Evolutionary conservation across 2,797 vertebrate genomes (phyloP), one percentile per base, ranked within the genome.

Genomic region (Anisognathus igniventris): DNA sequence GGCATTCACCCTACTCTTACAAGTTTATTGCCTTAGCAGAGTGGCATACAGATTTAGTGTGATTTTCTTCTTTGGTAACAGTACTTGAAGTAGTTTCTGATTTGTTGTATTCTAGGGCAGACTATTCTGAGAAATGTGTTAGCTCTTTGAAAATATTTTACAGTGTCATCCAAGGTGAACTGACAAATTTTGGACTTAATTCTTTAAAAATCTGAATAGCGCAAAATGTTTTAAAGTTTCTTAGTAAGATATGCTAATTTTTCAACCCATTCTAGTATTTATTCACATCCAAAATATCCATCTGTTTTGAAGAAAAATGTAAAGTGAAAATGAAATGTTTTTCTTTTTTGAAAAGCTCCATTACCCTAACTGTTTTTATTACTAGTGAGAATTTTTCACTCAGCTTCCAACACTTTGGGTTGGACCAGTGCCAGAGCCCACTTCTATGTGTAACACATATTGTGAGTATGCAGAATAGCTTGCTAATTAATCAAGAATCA

Each of bases 221-320:
- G 42, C 7, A 67, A 79, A 74, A 42, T 15, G 50, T 84, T 22
- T 9, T 1, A 18, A 83, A 78, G 33, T 72, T 88, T 66, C 31
- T 70, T 56, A 18, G 27, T 39, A 66, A 73, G 39, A 78, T 28
- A 33, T 10, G 18, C 40, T 86, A 22, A 73, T 93, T 93, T 93
- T 93, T 70, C 92, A 92, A 51, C 28, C 25, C 61, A 15, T 89
- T 78, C 65, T 53, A 42, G 28, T 77, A 93, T 78, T 90, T 94
- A 83, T 64, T 92, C 86, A 81, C 40, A 42, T 79, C 81, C 66
- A 88, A 85, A 92, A 81, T 23, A 88, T 74, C 86, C 92, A 87
- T 91, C 88, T 95, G 74, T 89, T 95, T 95, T 83, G 79, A 91
- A 85, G 77, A 89, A 93, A 95, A 96, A 89, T 57, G n/a, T 85